Evolutionary conservation across 2,888 invertebrate species (phyloP), one percentile per base, ranked within the genome.

Genomic region (Ochropleura leucogaster): DNA sequence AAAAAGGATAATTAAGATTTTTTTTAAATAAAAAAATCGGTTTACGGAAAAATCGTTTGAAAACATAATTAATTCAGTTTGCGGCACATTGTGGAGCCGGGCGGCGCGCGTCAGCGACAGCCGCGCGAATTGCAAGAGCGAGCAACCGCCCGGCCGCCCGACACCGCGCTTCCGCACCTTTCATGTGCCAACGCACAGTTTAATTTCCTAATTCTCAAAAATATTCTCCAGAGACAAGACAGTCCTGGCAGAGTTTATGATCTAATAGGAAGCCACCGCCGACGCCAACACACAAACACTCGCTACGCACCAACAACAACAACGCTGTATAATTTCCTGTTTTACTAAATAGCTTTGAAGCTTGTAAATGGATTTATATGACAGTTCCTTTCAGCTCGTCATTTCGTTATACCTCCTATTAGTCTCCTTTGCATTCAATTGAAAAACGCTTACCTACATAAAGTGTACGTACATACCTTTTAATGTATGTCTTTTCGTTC

Each of bases 171-270:
- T 94, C 94, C 94, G 93, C 91, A 90, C 91, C 93, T 94, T 95
- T 95, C 91, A 95, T 91, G 89, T 92, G 86, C 92, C 92, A 89
- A 88, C 89, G 88, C 88, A 89, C 91, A 93, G 92, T 93, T 93
- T 95, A 96, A 96, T 96, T 96, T 96, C 95, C 95, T 95, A 95
- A 96, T 95, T 95, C 93, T 91, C 92, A 94, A 94, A 94, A 94
- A 94, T 92, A 91, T 92, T 92, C 90, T 90, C 88, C 90, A 91
- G 87, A 92, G 92, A 94, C 92, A 93, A 93, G 94, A 91, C 92
- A 90, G 89, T 91, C 89, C 88, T 90, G 89, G 90, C 86, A 90
- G 93, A 94, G 92, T 95, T 94, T 93, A 95, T 96, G 94, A 95
- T 95, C 93, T 89, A 95, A 96, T 95, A 95, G 96, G 96, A 96